Conservation (phyloP, 2,113 vertebrate species). For the Excalfactoria chinensis region DNA sequence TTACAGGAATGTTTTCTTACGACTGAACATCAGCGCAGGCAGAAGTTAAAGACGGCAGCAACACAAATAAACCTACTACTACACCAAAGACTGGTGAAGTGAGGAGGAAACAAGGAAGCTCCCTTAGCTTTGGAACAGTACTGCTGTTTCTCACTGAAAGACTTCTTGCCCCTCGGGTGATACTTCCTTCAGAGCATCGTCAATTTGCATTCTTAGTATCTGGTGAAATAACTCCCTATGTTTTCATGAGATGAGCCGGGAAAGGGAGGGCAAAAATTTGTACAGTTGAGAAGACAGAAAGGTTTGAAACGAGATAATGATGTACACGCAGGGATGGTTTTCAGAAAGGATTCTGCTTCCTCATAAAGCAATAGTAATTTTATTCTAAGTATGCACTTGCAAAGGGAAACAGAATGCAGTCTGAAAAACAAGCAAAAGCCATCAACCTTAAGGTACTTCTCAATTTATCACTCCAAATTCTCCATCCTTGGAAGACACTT, state of each 20-base stretch:
- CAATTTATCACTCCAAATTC: background rate
- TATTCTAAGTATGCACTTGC: background rate
- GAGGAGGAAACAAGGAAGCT: background rate
- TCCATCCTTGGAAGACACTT: background rate
- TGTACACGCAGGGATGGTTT: background rate
- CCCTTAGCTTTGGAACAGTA: background rate
- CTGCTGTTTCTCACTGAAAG: background rate
- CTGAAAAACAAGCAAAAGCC: constrained; percentile 3
- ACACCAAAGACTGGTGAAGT: background rate
- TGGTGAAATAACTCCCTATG: background rate
- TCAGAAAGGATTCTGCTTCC: background rate
- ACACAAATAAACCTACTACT: background rate
- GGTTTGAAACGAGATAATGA: background rate
- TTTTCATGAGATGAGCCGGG: constrained; percentile 19
- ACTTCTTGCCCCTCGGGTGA: background rate
- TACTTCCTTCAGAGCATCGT: background rate
- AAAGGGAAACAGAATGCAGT: background rate
- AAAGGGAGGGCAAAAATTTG: background rate
- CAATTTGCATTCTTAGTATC: background rate
- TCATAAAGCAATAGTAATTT: background rate
- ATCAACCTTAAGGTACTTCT: background rate
- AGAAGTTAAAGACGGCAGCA: background rate
- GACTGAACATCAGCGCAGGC: background rate
- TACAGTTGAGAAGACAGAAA: background rate
- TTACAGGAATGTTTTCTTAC: background rate